These are phyloP conservation scores for Linyphia triangularis DNA, from an alignment of 2,888 invertebrate species.

Conservation along the genomic window DNA sequence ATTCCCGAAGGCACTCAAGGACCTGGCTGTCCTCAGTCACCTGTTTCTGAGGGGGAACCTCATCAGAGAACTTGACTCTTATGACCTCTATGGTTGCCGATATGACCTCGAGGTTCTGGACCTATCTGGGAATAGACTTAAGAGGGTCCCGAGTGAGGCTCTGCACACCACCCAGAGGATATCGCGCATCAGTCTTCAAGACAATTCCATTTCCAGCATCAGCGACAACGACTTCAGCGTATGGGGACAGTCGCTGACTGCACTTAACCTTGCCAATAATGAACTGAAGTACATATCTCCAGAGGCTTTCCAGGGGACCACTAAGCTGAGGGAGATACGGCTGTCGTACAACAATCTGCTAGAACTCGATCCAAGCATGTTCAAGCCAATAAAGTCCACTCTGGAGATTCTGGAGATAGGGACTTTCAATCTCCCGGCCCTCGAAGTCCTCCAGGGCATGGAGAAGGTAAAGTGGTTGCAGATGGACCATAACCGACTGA, in stretches of 20 bases:
- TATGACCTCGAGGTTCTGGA: conserved; percentile 76
- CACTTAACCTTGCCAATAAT: conserved; percentile 94
- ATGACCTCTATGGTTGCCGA: conserved; percentile 83
- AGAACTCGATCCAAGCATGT: conserved; percentile 48
- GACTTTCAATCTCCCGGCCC: conserved; percentile 82
- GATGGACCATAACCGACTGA: conserved; percentile 86
- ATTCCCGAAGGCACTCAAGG: conserved; percentile 84
- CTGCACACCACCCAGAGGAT: conserved; percentile 69
- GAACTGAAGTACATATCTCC: conserved; percentile 90
- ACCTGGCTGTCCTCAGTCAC: conserved; percentile 82
- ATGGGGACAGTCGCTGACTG: conserved; percentile 90
- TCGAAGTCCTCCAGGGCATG: conserved; percentile 57
- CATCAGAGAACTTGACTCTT: conserved; percentile 85
- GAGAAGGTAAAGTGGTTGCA: conserved; percentile 76
- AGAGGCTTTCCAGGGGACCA: conserved; percentile 89
- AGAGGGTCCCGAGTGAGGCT: conserved; percentile 74
- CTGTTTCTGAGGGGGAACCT: conserved; percentile 88
- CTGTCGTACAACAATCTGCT: conserved; percentile 78
- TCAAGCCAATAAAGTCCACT: conserved; percentile 81
- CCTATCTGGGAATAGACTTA: conserved; percentile 75
- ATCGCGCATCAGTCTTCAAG: conserved; percentile 76
- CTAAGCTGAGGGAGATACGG: conserved; percentile 79
- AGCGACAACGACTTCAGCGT: conserved; percentile 85
- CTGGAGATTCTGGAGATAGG: conserved; percentile 91
- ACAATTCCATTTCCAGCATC: conserved; percentile 75